Conservation (phyloP, 1,140 invertebrate genomes). For the Lepidurus packardi region DNA sequence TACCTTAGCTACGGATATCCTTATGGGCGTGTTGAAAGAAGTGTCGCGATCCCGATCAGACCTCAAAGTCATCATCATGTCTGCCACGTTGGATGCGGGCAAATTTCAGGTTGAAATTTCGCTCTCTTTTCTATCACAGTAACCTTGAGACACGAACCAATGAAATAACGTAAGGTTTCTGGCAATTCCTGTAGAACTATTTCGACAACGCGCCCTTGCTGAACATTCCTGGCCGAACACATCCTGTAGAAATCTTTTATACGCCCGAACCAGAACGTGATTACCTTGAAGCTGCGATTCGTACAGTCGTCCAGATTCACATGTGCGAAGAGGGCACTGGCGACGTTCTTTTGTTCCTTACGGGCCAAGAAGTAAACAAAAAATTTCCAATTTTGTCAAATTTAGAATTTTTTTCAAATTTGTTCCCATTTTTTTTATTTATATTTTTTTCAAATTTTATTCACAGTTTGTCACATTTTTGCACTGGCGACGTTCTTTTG, state of each 20-base stretch:
- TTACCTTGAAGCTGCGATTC: slow-evolving; percentile 96
- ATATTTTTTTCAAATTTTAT: too few species aligned
- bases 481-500: slow-evolving; percentile 84
- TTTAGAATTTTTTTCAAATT: background rate
- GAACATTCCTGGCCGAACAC: slow-evolving; percentile 94
- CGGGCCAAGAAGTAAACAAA: slow-evolving; percentile 64
- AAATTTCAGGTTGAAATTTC: slow-evolving; percentile 77
- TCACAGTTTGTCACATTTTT: too few species aligned
- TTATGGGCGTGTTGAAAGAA: slow-evolving; percentile 98
- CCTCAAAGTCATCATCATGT: slow-evolving; percentile 98
- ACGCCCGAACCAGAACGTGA: slow-evolving; percentile 97
- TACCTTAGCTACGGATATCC: slow-evolving; percentile 95
- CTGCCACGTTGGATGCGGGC: slow-evolving; percentile 97
- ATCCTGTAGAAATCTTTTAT: slow-evolving; percentile 98
- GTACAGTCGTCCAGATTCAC: slow-evolving; percentile 98
- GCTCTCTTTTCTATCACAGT: slow-evolving; percentile 28
- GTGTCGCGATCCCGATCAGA: slow-evolving; percentile 89
- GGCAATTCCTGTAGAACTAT: slow-evolving; percentile 57
- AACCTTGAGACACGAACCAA: too few species aligned
- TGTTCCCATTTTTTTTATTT: too few species aligned
- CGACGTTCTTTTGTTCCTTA: slow-evolving; percentile 92
- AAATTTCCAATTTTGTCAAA: slow-evolving; percentile 26
- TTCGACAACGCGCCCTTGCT: slow-evolving; percentile 98
- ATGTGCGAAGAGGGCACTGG: slow-evolving; percentile 95
- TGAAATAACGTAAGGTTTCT: background rate